A percentile compares a stretch with the other conserved stretches of the same genome.
These are phyloP conservation scores for Meteorus sp. DNA, from an alignment of 1,140 invertebrate species.

Conservation along the genomic window DNA sequence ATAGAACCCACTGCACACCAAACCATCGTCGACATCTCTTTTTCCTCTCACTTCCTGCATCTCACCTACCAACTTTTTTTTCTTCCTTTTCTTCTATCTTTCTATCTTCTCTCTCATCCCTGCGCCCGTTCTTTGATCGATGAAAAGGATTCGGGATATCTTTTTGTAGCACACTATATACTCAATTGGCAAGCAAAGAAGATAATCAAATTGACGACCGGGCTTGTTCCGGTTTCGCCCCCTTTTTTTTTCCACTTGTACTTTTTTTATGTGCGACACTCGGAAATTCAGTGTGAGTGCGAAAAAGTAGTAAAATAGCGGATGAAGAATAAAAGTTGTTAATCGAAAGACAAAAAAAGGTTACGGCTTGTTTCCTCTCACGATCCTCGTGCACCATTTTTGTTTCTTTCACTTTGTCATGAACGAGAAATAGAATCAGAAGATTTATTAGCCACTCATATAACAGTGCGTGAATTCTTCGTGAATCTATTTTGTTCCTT, in stretches of 20 bases:
- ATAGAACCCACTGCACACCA: too few relatives aligned
- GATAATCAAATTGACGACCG: constrained; percentile 24
- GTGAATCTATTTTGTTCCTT: neutral
- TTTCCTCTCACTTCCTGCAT: too few relatives aligned
- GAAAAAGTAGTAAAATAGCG: neutral
- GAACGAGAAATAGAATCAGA: constrained; percentile 24
- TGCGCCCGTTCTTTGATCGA: neutral
- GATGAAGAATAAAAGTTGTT: constrained; percentile 7
- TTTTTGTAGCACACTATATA: constrained; percentile 16
- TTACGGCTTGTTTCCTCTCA: constrained; percentile 1
- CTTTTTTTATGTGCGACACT: neutral
- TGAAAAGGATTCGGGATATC: constrained; percentile 2
- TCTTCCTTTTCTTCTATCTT: too few relatives aligned
- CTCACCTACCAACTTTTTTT: too few relatives aligned
- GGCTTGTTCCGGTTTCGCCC: neutral
- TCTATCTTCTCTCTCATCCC: neutral
- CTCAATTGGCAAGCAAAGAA: constrained; percentile 15
- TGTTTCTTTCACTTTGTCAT: too few relatives aligned
- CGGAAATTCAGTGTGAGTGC: constrained; percentile 8
- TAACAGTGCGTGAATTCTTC: neutral
- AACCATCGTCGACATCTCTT: too few relatives aligned
- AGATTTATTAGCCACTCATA: constrained; percentile 27
- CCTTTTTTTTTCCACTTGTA: constrained; percentile 9
- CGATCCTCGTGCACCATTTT: neutral
- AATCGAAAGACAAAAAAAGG: constrained; percentile 23